A percentile compares a stretch with the other conserved stretches of the same genome.
These are phyloP conservation scores for Elanoides forficatus DNA, from an alignment of 2,113 vertebrate species.

Conservation along the genomic window DNA sequence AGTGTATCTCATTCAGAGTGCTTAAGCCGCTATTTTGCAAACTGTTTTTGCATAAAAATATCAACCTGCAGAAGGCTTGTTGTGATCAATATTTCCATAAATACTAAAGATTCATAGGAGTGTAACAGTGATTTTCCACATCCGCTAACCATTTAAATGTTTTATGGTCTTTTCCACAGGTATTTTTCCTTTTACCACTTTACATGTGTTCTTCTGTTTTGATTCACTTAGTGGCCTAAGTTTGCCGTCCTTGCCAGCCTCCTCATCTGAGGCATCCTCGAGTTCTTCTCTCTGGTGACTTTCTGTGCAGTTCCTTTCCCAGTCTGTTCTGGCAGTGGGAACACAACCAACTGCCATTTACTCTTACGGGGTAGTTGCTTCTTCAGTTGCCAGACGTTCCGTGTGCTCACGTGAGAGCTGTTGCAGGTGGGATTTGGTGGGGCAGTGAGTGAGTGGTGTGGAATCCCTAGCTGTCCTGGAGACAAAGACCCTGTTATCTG, in stretches of 20 bases:
- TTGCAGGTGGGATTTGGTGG: neutral
- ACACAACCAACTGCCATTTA: neutral
- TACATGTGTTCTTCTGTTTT: neutral
- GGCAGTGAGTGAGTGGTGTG: fast-evolving
- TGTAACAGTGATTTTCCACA: neutral
- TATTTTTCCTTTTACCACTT: neutral
- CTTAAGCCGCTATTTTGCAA: neutral
- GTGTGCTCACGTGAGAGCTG: neutral
- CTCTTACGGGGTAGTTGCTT: neutral
- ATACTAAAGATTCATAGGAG: neutral
- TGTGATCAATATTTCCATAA: neutral
- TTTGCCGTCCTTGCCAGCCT: neutral
- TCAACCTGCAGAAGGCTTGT: neutral
- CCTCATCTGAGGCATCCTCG: neutral
- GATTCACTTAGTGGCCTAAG: neutral
- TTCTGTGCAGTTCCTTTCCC: neutral
- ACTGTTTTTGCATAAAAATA: neutral
- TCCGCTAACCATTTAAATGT: neutral
- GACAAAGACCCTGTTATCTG: neutral
- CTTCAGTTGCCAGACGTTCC: neutral
- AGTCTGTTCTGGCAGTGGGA: neutral
- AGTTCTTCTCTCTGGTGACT: neutral
- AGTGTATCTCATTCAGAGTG: neutral
- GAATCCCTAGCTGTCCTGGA: neutral
- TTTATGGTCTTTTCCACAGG: neutral